These are phyloP conservation scores for Brachionus koreanus DNA, from an alignment of 1,140 invertebrate species.

Conservation along the genomic window DNA sequence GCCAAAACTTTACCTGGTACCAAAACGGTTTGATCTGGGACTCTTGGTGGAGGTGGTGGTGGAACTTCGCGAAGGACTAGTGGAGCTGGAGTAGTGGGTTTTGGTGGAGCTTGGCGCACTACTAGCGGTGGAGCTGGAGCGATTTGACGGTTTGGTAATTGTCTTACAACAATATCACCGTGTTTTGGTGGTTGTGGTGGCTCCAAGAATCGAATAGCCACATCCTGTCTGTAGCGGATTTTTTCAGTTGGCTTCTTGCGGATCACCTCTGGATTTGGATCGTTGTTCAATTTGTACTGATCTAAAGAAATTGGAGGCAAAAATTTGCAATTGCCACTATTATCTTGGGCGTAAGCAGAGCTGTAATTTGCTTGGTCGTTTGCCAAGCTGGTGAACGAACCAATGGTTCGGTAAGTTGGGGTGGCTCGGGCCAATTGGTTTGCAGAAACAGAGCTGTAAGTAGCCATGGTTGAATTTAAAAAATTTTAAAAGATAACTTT, in stretches of 20 bases:
- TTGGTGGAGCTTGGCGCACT: constrained; percentile 26
- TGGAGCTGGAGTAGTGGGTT: constrained; percentile 6
- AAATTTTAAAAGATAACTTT: background rate
- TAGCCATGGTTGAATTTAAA: background rate
- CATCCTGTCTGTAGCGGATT: constrained; percentile 30
- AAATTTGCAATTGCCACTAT: background rate
- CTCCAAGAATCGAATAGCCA: constrained; percentile 23
- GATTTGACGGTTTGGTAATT: background rate
- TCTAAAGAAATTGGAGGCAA: constrained; percentile 22
- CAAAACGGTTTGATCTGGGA: background rate
- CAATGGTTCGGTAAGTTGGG: constrained; percentile 23
- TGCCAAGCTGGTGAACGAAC: background rate
- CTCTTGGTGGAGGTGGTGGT: constrained; percentile 21
- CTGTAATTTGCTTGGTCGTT: background rate
- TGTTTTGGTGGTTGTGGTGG: constrained; percentile 39
- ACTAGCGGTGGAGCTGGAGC: constrained; percentile 39
- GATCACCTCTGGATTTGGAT: constrained; percentile 44
- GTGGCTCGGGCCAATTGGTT: constrained; percentile 3
- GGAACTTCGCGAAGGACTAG: constrained; percentile 40
- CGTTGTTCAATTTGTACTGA: constrained; percentile 42
- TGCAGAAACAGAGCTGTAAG: constrained; percentile 1
- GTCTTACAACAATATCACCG: constrained; percentile 7
- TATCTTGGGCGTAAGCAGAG: constrained; percentile 1
- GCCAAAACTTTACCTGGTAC: constrained; percentile 1
- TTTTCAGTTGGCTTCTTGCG: constrained; percentile 19